Evolutionary conservation across 2,888 invertebrate genomes (phyloP).

Genomic region (Aplocera efformata): DNA sequence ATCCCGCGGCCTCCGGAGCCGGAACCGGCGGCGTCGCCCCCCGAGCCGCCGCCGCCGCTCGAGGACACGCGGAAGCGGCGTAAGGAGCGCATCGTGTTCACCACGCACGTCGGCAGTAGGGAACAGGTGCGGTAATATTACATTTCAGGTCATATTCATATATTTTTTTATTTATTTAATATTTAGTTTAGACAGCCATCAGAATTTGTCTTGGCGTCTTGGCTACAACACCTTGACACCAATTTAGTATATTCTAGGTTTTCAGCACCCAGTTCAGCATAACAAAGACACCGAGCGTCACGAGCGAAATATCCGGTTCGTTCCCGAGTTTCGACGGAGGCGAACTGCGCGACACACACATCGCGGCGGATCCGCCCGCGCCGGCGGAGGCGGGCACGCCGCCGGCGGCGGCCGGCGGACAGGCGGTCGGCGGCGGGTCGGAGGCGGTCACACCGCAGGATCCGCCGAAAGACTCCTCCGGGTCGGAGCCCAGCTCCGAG

Average conservation of each 20-base stretch:
- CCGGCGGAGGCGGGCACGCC: conserved; percentile 20
- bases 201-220: too few species aligned
- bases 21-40: conserved; percentile 5
- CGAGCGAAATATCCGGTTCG: conserved; percentile 80
- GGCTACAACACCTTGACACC: not conserved
- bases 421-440: conserved; percentile 11
- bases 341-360: conserved; percentile 53
- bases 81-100: conserved; percentile 80
- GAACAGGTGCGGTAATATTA: conserved; percentile 66
- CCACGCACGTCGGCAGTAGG: conserved; percentile 84
- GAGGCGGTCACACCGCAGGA: conserved; percentile 26
- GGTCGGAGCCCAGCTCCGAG: conserved; percentile 32
- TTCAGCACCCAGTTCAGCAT: conserved; percentile 84
- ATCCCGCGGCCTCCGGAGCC: conserved; percentile 6
- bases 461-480: conserved; percentile 30
- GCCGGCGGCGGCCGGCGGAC: conserved; percentile 17
- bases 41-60: conserved; percentile 9
- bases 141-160: too few species aligned
- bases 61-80: conserved; percentile 37
- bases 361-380: conserved; percentile 25
- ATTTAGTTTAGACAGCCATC: too few species aligned
- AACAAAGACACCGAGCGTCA: conserved; percentile 83
- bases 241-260: conserved; percentile 40
- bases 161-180: too few species aligned
- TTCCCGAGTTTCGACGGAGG: conserved; percentile 77